A percentile compares a stretch with the other conserved stretches of the same genome.
Evolutionary conservation across 2,888 invertebrate species (phyloP).

Genomic region (Dryocosmus kuriphilus): DNA sequence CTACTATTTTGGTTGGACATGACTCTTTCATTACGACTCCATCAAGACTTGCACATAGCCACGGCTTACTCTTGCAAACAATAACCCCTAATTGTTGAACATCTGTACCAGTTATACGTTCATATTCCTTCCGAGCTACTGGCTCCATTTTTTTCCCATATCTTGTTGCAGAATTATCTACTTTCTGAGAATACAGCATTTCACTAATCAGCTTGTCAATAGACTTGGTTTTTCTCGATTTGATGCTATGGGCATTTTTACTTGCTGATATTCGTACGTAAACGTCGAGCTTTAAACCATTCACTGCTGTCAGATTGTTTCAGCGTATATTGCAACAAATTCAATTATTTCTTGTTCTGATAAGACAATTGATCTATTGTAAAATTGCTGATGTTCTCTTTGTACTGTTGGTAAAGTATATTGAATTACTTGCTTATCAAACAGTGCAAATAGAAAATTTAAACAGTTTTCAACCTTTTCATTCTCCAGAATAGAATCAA

Average conservation of each 20-base stretch:
- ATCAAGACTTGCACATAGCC: conserved; percentile 36
- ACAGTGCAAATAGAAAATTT: too few species aligned
- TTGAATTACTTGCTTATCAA: too few species aligned
- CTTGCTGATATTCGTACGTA: conserved; percentile 35
- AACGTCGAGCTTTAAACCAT: conserved; percentile 22
- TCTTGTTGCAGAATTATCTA: background rate
- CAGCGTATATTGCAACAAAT: conserved; percentile 26
- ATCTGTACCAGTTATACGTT: background rate
- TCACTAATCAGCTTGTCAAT: conserved; percentile 18
- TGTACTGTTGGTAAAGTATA: too few species aligned
- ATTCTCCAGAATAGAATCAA: too few species aligned
- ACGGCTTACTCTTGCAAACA: conserved; percentile 34
- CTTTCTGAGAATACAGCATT: conserved; percentile 1
- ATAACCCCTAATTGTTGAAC: conserved; percentile 21
- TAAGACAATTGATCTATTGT: background rate
- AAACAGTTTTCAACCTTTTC: too few species aligned
- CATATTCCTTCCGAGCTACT: conserved; percentile 1
- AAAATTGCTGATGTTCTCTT: background rate
- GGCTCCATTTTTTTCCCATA: conserved; percentile 24
- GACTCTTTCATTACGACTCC: conserved; percentile 9
- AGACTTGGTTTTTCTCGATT: conserved; percentile 21
- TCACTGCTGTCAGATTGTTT: background rate
- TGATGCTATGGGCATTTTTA: conserved; percentile 1
- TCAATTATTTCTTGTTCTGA: conserved; percentile 5
- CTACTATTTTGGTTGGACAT: background rate